phyloP scores from a whole-genome alignment of 92 coral and sea anemone species.

The Porites lobata region DNA sequence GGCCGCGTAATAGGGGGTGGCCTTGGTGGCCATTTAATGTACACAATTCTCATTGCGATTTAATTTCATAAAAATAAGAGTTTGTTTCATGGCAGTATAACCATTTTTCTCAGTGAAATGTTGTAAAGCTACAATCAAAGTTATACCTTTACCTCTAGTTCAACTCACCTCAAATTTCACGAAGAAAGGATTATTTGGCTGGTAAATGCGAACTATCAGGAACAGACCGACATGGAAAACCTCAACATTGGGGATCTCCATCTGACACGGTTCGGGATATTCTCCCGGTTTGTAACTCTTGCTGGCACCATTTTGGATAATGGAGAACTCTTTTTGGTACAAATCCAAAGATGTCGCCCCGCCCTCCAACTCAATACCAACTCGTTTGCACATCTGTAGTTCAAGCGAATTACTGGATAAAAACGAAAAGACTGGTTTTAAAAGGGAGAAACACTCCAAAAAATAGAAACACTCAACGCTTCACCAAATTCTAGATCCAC shows the following conservation, averaged over 20 bases:
- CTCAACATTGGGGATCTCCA: conserved; percentile 73
- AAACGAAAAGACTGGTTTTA: not conserved
- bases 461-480: not conserved
- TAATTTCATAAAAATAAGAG: too few relatives aligned
- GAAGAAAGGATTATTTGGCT: conserved; percentile 64
- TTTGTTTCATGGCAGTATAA: too few relatives aligned
- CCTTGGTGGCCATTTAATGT: too few relatives aligned
- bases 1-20: too few relatives aligned
- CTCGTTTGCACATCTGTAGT: conserved; percentile 96
- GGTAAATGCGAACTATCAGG: conserved; percentile 78
- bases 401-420: conserved; percentile 77
- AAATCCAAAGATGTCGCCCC: conserved; percentile 55
- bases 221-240: conserved; percentile 85
- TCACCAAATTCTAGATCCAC: not conserved
- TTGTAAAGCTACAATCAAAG: not conserved
- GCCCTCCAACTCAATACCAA: conserved; percentile 58
- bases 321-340: conserved; percentile 74
- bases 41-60: too few relatives aligned
- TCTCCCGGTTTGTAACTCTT: conserved; percentile 75
- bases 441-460: not conserved
- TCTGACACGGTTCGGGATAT: conserved; percentile 81
- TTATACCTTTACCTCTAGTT: too few relatives aligned
- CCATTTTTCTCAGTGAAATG: too few relatives aligned
- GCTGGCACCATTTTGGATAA: conserved; percentile 47
- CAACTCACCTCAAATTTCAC: conserved; percentile 85